phyloP scores from a whole-genome alignment of 2,888 invertebrate genomes.

The Lasioglossum leucozonium region DNA sequence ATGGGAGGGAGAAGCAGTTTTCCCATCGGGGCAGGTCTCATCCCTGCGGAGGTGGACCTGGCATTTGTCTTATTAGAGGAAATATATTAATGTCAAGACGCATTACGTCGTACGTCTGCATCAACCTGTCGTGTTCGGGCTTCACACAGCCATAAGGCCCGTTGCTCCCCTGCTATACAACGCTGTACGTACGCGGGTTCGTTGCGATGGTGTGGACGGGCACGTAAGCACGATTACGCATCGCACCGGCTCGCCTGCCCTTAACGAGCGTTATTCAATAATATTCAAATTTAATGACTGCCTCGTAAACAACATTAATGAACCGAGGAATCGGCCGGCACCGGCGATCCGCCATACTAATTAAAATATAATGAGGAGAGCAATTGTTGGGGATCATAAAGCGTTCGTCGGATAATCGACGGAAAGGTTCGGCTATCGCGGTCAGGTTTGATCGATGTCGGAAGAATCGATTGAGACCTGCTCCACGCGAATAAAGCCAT shows the following conservation, averaged over 20 bases:
- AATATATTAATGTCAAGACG: slow-evolving; percentile 76
- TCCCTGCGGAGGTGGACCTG: slow-evolving; percentile 53
- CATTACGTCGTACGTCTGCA: slow-evolving; percentile 76
- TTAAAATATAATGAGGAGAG: slow-evolving; percentile 83
- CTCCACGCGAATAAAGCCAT: background rate
- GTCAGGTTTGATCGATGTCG: slow-evolving; percentile 43
- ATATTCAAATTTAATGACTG: slow-evolving; percentile 81
- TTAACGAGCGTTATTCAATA: slow-evolving; percentile 81
- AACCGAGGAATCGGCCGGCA: slow-evolving; percentile 73
- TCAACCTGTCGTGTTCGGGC: slow-evolving; percentile 70
- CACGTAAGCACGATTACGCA: slow-evolving; percentile 67
- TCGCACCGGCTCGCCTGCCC: slow-evolving; percentile 54
- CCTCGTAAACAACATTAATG: slow-evolving; percentile 81
- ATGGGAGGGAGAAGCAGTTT: slow-evolving; percentile 54
- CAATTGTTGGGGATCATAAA: slow-evolving; percentile 81
- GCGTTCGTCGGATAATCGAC: slow-evolving; percentile 47
- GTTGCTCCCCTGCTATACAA: slow-evolving; percentile 32
- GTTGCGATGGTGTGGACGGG: slow-evolving; percentile 31
- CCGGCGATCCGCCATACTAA: slow-evolving; percentile 73
- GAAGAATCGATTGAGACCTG: slow-evolving; percentile 1
- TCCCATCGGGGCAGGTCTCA: slow-evolving; percentile 49
- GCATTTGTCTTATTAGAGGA: slow-evolving; percentile 71
- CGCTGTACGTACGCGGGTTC: slow-evolving; percentile 16
- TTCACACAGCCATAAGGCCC: slow-evolving; percentile 17
- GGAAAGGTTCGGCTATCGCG: slow-evolving; percentile 48